Percentiles rank a stretch among this genome's conserved stretches.
phyloP scores from a whole-genome alignment of 2,797 vertebrate genomes.

The Darevskia mixta region DNA sequence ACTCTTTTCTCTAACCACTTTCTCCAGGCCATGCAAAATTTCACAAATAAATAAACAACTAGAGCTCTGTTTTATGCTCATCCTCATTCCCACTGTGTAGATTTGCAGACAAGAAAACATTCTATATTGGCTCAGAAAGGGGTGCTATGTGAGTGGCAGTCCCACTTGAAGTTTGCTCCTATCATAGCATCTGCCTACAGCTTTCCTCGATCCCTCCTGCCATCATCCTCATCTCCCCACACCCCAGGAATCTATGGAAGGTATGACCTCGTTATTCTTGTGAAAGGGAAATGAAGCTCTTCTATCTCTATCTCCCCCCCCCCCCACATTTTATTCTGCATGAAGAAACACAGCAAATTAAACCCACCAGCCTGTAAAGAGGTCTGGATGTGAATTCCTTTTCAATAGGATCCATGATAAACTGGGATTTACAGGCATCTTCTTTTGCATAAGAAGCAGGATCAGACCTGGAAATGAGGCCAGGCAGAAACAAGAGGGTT shows the following conservation, averaged over 20 bases:
- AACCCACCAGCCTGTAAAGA: constrained; percentile 38
- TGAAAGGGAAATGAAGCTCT: background rate
- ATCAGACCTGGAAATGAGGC: constrained; percentile 33
- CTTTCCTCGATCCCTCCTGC: background rate
- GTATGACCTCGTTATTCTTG: background rate
- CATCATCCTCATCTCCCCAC: background rate
- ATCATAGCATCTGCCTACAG: background rate
- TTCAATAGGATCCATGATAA: background rate
- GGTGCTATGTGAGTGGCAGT: background rate
- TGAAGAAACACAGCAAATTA: constrained; percentile 18
- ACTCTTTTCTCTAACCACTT: background rate
- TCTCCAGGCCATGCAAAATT: background rate
- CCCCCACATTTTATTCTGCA: background rate
- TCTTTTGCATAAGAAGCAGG: constrained; percentile 18
- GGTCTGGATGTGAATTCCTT: constrained; percentile 18
- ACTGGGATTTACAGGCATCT: constrained; percentile 34
- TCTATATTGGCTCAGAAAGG: background rate
- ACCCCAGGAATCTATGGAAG: background rate
- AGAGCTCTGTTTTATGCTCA: background rate
- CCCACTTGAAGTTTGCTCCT: background rate
- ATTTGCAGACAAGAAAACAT: background rate
- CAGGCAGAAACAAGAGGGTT: constrained; percentile 1
- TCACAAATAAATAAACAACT: background rate
- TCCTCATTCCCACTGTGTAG: background rate
- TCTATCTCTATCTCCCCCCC: no score